Percentiles rank a stretch among this genome's conserved stretches.
phyloP scores from a whole-genome alignment of 2,888 invertebrate genomes.

The Stenurella melanura region DNA sequence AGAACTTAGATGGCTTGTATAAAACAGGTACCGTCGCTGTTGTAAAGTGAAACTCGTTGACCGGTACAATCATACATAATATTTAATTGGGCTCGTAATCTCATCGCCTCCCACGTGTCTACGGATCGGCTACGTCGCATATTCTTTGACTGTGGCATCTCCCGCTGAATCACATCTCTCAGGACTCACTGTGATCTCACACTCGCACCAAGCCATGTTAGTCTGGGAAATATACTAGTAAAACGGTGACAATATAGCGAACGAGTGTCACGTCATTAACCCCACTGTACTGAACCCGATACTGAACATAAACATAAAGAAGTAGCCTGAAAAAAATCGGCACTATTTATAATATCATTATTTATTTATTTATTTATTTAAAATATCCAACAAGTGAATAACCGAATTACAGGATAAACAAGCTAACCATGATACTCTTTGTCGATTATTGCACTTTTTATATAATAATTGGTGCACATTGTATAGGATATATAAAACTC shows the following conservation, averaged over 20 bases:
- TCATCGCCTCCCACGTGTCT: slow-evolving; percentile 59
- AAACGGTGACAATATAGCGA: not conserved
- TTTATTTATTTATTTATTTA: no score
- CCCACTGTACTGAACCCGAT: no score
- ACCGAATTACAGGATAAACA: no score
- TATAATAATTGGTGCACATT: no score
- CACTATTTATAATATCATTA: no score
- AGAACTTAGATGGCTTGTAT: slow-evolving; percentile 9
- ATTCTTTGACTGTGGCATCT: slow-evolving; percentile 53
- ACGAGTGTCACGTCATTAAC: not conserved
- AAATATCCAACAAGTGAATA: no score
- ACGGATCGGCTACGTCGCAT: slow-evolving; percentile 50
- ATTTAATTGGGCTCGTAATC: slow-evolving; percentile 61
- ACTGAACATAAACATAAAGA: no score
- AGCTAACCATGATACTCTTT: no score
- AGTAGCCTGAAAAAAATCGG: no score
- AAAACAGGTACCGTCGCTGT: not conserved
- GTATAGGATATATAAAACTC: no score
- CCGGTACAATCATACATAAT: slow-evolving; percentile 56
- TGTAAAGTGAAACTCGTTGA: slow-evolving; percentile 35
- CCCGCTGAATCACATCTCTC: slow-evolving; percentile 28
- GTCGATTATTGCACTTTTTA: no score
- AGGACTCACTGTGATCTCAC: not conserved
- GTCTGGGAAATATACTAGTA: not conserved
- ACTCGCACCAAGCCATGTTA: not conserved